A percentile compares a stretch with the other conserved stretches of the same genome.
Evolutionary conservation across 2,113 vertebrate species (phyloP).

Genomic region (Rhipidura dahli): DNA sequence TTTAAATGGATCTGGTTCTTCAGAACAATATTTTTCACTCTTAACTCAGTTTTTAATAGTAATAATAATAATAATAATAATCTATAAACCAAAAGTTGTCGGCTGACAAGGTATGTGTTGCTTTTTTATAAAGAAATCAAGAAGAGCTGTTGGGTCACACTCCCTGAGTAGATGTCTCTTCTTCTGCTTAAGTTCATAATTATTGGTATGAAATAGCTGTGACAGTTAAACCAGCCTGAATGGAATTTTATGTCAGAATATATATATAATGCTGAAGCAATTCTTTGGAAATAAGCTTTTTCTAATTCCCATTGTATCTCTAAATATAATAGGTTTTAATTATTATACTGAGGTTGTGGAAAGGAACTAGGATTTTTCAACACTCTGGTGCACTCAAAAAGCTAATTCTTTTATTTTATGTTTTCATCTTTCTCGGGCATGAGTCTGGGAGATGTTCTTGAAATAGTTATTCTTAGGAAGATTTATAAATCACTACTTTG

Average conservation of each 20-base stretch:
- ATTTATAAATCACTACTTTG: background rate
- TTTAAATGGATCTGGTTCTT: conserved; percentile 34
- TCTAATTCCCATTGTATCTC: conserved; percentile 32
- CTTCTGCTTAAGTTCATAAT: background rate
- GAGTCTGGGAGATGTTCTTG: conserved; percentile 19
- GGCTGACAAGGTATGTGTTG: background rate
- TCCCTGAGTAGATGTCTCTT: background rate
- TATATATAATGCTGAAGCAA: conserved; percentile 46
- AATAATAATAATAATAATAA: conserved; percentile 32
- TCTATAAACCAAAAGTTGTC: conserved; percentile 56
- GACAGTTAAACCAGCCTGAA: conserved; percentile 51
- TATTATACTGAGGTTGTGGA: background rate
- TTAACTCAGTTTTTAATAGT: conserved; percentile 19
- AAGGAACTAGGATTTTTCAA: background rate
- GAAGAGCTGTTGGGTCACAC: background rate
- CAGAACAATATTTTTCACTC: background rate
- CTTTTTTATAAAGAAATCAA: background rate
- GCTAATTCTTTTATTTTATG: background rate
- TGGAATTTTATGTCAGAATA: conserved; percentile 45
- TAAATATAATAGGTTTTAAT: conserved; percentile 36
- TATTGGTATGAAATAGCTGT: conserved; percentile 43
- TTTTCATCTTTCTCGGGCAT: background rate
- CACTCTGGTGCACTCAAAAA: conserved; percentile 21
- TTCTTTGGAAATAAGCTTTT: conserved; percentile 32
- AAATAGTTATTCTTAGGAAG: conserved; percentile 1